Base-by-base conservation (phyloP, 30 jellyfish, hydroid and myxozoan genomes). In the Chironex yamaguchii region DNA sequence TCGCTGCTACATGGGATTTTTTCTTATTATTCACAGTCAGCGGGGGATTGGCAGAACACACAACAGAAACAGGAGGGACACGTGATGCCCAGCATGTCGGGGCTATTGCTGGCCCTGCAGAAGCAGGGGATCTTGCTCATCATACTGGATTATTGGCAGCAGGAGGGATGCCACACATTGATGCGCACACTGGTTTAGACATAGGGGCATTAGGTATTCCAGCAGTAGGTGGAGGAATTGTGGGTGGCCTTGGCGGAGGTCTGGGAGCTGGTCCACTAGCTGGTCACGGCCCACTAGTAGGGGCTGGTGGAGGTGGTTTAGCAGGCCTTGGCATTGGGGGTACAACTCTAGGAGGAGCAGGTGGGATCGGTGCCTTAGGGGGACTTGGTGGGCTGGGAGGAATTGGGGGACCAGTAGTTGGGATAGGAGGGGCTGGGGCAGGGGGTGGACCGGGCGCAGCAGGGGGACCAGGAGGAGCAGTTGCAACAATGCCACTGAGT, bases 181-280 rank as follows among this genome's bases (percentile, higher is more conserved):
- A 42, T 42, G 58, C 58, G 17, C 58, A 42, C n/a, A n/a, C n/a
- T n/a, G n/a, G n/a, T n/a, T n/a, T n/a, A n/a, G n/a, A n/a, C n/a
- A n/a, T n/a, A n/a, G n/a, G n/a, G n/a, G n/a, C n/a, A n/a, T n/a
- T n/a, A n/a, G n/a, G n/a, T n/a, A n/a, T n/a, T n/a, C n/a, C n/a
- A n/a, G n/a, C n/a, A n/a, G n/a, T n/a, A n/a, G n/a, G n/a, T n/a
- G n/a, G n/a, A n/a, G 14, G 49, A 74, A 82, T 74, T 13, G 83
- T 53, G 49, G 87, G 87, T 36, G 87, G 87, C 14, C 83, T 74
- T 29, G 87, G 82, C 22, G 87, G 87, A 3, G 87, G 87, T 14
- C 49, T 74, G 21, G 83, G n/a, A n/a, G n/a, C n/a, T n/a, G n/a
- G n/a, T n/a, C n/a, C n/a, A n/a, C n/a, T n/a, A n/a, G n/a, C n/a